Evolutionary conservation across 2,113 vertebrate species (phyloP).

Genomic region (Xiphophorus hellerii): DNA sequence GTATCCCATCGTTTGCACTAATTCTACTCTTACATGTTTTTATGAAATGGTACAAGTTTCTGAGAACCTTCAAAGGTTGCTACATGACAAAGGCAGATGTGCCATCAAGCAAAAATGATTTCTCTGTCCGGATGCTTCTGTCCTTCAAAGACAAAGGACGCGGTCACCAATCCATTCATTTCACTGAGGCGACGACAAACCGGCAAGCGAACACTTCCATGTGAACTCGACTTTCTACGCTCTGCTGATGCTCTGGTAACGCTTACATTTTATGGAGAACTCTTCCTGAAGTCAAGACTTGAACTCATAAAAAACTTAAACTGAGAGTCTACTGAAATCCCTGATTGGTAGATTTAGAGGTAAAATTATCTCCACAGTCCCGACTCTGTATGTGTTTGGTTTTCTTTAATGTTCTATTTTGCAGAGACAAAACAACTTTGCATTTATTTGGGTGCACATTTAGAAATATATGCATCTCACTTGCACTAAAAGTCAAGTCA

Average conservation of each 20-base stretch:
- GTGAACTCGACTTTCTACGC: conserved; percentile 61
- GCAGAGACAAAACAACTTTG: background rate
- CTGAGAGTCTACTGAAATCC: conserved; percentile 29
- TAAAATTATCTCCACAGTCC: background rate
- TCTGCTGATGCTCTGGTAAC: conserved; percentile 52
- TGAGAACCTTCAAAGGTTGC: conserved; percentile 8
- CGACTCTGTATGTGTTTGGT: background rate
- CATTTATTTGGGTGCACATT: background rate
- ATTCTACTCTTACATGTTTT: background rate
- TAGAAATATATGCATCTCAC: background rate
- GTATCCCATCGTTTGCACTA: too few relatives aligned
- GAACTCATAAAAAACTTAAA: conserved; percentile 34
- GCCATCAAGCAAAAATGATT: conserved; percentile 46
- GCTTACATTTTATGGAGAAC: conserved; percentile 65
- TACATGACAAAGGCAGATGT: conserved; percentile 23
- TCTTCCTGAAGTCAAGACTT: conserved; percentile 21
- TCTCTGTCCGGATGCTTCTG: conserved; percentile 56
- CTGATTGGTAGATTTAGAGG: background rate
- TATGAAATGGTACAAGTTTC: conserved; percentile 1
- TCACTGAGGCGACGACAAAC: conserved; percentile 45
- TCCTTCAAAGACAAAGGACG: conserved; percentile 74
- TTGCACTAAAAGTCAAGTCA: background rate
- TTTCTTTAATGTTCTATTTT: background rate
- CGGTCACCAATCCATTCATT: conserved; percentile 56
- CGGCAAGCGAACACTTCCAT: conserved; percentile 67